These are phyloP conservation scores for Xenus cinereus DNA, from an alignment of 2,113 vertebrate genomes.

Conservation along the genomic window DNA sequence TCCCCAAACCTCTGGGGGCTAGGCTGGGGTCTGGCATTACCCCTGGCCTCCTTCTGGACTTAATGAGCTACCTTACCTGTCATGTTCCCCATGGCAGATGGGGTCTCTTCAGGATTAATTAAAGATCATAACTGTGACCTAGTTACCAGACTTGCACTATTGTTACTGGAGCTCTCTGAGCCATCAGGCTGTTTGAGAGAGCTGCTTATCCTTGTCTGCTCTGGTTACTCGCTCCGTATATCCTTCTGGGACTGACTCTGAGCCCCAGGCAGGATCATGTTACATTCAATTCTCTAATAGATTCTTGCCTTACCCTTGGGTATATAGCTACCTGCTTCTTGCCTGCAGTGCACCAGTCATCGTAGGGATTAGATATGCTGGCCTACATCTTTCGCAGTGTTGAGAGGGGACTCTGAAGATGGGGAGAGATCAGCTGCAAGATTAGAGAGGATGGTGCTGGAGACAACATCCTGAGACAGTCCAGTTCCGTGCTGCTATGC, in stretches of 20 bases:
- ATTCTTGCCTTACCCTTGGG: neutral
- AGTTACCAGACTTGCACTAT: constrained; percentile 33
- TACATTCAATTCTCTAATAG: constrained; percentile 22
- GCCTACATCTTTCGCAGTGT: neutral
- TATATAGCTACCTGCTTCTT: neutral
- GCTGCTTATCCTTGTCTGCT: neutral
- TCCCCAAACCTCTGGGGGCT: neutral
- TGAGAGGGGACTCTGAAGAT: neutral
- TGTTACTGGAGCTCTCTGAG: constrained; percentile 1
- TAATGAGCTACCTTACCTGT: constrained; percentile 7
- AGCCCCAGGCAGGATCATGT: neutral
- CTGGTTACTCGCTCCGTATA: neutral
- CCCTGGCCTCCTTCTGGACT: neutral
- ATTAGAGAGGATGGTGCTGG: neutral
- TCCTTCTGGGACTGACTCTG: neutral
- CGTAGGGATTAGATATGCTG: neutral
- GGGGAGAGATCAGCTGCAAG: neutral
- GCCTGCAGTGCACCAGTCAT: neutral
- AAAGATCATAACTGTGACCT: constrained; percentile 58
- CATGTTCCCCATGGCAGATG: neutral
- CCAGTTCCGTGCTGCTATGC: neutral
- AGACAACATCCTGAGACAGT: neutral
- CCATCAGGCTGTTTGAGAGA: neutral
- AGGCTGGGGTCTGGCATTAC: neutral
- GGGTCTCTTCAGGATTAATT: constrained; percentile 47